Percentiles rank a stretch among this genome's conserved stretches.
Evolutionary conservation across 1,140 invertebrate species (phyloP).

Genomic region (Ooceraea biroi): DNA sequence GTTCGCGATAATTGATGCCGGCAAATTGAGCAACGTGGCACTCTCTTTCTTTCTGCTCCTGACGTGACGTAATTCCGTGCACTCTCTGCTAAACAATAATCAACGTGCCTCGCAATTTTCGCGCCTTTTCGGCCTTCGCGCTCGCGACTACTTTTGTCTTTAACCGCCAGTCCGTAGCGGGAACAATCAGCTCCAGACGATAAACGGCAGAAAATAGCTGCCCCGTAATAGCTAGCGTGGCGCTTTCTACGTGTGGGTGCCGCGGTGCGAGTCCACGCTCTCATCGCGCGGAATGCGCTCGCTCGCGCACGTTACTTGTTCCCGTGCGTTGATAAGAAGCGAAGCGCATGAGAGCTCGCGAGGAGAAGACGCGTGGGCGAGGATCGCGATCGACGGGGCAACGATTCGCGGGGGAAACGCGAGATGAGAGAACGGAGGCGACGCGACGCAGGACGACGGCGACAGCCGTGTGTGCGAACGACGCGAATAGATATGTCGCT

Average conservation of each 20-base stretch:
- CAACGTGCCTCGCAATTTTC: constrained; percentile 30
- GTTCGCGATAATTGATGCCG: constrained; percentile 75
- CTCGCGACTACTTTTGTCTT: neutral
- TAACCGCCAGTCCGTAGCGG: neutral
- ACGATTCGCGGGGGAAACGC: too few relatives aligned
- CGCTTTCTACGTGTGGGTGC: neutral
- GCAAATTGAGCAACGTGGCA: constrained; percentile 76
- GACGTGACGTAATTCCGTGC: constrained; percentile 52
- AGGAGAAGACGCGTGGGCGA: neutral
- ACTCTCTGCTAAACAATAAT: constrained; percentile 33
- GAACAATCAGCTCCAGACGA: constrained; percentile 30
- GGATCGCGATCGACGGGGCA: neutral
- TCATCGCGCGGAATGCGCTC: neutral
- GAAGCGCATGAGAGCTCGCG: neutral
- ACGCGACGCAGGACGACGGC: constrained; percentile 10
- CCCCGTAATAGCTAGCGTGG: neutral
- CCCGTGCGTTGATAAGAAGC: constrained; percentile 27
- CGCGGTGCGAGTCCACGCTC: neutral
- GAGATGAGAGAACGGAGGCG: too few relatives aligned
- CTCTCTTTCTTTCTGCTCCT: constrained; percentile 54
- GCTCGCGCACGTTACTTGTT: constrained; percentile 28
- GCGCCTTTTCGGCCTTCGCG: neutral
- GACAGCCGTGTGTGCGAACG: constrained; percentile 18
- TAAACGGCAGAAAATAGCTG: neutral
- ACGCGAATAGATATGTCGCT: constrained; percentile 24